Conservation (phyloP, 2,113 vertebrate species). For the Prolemur simus region DNA sequence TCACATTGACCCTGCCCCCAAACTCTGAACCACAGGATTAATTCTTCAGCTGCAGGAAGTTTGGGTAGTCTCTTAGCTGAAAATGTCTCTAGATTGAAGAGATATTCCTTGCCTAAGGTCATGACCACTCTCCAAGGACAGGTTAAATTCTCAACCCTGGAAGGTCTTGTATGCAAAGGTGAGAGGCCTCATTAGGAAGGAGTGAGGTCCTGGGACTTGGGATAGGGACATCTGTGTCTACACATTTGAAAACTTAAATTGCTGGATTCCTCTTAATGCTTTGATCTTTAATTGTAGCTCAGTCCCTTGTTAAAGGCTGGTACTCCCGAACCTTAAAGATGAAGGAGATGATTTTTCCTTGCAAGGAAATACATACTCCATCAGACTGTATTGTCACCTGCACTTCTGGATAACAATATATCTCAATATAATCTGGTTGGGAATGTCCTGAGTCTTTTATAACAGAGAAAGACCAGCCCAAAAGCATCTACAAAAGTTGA, state of each 20-base stretch:
- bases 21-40: neutral
- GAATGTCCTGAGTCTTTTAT: neutral
- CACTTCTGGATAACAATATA: neutral
- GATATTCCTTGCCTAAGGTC: neutral
- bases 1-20: rapidly evolving
- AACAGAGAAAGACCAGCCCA: neutral
- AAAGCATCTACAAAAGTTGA: neutral
- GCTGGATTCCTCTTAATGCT: neutral
- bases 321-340: neutral
- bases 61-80: neutral
- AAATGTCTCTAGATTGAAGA: neutral
- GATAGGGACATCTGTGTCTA: neutral
- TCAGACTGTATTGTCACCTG: neutral
- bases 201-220: neutral
- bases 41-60: neutral
- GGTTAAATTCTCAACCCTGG: neutral
- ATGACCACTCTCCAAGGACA: neutral
- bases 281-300: neutral
- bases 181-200: neutral
- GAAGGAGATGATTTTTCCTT: neutral
- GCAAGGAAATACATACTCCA: neutral
- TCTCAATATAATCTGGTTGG: neutral
- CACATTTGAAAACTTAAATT: neutral
- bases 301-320: neutral
- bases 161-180: neutral